Evolutionary conservation across 2,797 vertebrate genomes (phyloP).

Genomic region (Notamacropus eugenii): DNA sequence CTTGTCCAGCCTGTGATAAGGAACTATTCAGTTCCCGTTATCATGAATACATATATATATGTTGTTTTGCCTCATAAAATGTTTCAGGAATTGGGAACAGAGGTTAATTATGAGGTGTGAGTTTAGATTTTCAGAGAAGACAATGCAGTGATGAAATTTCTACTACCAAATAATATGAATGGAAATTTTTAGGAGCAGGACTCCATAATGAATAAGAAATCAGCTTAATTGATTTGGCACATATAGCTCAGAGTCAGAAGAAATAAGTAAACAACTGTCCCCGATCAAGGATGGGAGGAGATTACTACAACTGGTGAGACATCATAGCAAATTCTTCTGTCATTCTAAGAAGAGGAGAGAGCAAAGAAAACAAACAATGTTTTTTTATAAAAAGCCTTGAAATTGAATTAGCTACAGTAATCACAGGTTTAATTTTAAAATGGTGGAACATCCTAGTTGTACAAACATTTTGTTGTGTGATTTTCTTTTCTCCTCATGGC

Average conservation of each 20-base stretch:
- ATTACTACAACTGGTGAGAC: slow-evolving; percentile 41
- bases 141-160: slow-evolving; percentile 61
- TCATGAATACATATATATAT: background rate
- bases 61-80: slow-evolving; percentile 40
- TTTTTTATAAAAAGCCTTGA: slow-evolving; percentile 35
- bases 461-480: background rate
- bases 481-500: slow-evolving; percentile 31
- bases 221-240: slow-evolving; percentile 73
- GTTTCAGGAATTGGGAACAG: slow-evolving; percentile 17
- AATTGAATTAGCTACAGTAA: slow-evolving; percentile 59
- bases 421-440: slow-evolving; percentile 55
- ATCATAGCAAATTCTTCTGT: slow-evolving; percentile 65
- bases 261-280: slow-evolving; percentile 64
- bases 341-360: slow-evolving; percentile 54
- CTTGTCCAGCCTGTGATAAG: background rate
- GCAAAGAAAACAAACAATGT: background rate
- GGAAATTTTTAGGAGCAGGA: slow-evolving; percentile 58
- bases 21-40: background rate
- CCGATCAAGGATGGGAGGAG: slow-evolving; percentile 54
- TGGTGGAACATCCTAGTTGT: slow-evolving; percentile 55
- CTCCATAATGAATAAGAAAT: slow-evolving; percentile 65
- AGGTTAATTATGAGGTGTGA: background rate
- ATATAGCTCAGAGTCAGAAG: slow-evolving; percentile 74
- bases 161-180: slow-evolving; percentile 60
- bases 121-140: slow-evolving; percentile 39